Conservation (phyloP, 2,113 vertebrate species). For the Junco hyemalis region DNA sequence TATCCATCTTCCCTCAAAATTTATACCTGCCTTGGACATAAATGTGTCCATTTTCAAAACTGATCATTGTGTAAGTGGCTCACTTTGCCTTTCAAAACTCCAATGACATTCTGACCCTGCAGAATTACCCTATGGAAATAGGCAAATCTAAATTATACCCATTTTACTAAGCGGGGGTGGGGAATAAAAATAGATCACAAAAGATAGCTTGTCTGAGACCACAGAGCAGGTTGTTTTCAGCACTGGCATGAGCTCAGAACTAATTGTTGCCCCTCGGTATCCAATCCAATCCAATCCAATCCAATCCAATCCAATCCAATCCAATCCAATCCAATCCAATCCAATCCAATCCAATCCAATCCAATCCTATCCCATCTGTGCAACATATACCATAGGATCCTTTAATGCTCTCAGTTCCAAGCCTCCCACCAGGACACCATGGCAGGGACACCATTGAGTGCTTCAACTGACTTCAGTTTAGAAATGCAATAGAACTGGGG, state of each 20-base stretch:
- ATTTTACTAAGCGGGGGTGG: not conserved
- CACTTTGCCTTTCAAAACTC: not conserved
- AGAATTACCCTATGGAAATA: not conserved
- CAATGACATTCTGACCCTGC: not conserved
- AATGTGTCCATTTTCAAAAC: not conserved
- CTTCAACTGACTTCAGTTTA: not conserved
- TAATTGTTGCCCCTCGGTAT: not conserved
- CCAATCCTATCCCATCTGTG: accelerated
- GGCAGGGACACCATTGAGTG: not conserved
- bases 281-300: not conserved
- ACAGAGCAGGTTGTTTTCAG: not conserved
- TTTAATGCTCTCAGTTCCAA: not conserved
- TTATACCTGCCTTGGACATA: not conserved
- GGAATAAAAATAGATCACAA: not conserved
- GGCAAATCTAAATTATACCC: not conserved
- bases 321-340: too few species aligned
- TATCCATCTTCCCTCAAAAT: not conserved
- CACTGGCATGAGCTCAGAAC: not conserved
- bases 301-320: too few species aligned
- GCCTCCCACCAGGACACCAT: not conserved
- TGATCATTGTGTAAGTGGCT: not conserved
- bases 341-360: too few species aligned
- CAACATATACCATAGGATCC: not conserved
- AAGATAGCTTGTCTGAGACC: not conserved
- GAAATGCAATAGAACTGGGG: accelerated